phyloP scores from a whole-genome alignment of 2,888 invertebrate species.

The Mythimna impura region DNA sequence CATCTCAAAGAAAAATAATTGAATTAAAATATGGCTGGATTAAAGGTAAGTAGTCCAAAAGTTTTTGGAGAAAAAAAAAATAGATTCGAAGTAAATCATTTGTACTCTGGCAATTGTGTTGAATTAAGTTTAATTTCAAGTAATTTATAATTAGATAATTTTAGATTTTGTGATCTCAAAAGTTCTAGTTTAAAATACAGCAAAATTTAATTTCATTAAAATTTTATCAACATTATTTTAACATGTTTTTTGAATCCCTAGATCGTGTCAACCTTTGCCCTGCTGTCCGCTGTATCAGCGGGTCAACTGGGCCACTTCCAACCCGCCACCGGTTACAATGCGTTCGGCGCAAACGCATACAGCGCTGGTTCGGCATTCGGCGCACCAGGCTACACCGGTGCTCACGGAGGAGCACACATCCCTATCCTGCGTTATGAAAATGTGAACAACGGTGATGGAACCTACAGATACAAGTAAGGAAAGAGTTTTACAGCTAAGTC shows the following conservation, averaged over 20 bases:
- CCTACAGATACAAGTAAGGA: slow-evolving; percentile 91
- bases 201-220: neutral
- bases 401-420: slow-evolving; percentile 82
- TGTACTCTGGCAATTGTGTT: neutral
- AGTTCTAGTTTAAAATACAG: neutral
- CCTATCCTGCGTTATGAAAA: slow-evolving; percentile 91
- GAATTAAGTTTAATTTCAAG: neutral
- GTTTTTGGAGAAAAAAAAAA: neutral
- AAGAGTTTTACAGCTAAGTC: neutral
- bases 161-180: neutral
- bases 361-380: slow-evolving; percentile 63
- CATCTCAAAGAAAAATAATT: slow-evolving; percentile 48
- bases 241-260: slow-evolving; percentile 50
- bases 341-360: slow-evolving; percentile 66
- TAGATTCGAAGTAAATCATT: neutral
- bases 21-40: slow-evolving; percentile 59
- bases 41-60: slow-evolving; percentile 65
- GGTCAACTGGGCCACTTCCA: slow-evolving; percentile 67
- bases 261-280: slow-evolving; percentile 69
- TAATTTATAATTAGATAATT: neutral
- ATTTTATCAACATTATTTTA: neutral
- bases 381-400: slow-evolving; percentile 63
- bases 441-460: slow-evolving; percentile 91
- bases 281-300: slow-evolving; percentile 70
- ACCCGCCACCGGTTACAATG: slow-evolving; percentile 61